Evolutionary conservation across 2,113 vertebrate species (phyloP), one percentile per base, ranked within the genome.

Genomic region (Suncus etruscus): DNA sequence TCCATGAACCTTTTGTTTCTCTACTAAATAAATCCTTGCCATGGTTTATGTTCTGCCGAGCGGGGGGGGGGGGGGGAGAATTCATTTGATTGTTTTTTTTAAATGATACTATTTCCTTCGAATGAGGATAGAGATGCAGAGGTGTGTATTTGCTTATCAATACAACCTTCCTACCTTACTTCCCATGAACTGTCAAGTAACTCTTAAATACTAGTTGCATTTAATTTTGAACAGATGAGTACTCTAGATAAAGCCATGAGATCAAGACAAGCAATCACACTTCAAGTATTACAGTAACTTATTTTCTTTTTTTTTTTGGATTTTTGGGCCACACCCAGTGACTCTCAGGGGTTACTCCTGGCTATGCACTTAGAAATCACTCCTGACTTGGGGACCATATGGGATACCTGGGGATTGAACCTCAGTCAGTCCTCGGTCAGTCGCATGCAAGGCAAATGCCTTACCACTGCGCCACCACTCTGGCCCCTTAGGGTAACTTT

Each of bases 201-300:
- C 1, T 61, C 25, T 63, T 63, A 77, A 73, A 48, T 11, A 78
- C 32, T 70, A 18, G 25, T 47, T 79, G 82, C 25, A 51, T n/a
- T 89, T 70, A 68, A 76, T 76, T 77, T 69, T 86, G 45, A 75
- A 76, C 69, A 80, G 22, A 90, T 68, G 25, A 90, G 48, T 24
- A 50, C 32, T 39, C 15, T 54, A 81, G 87, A 63, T 78, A 24
- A 83, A 92, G 66, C 31, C 47, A 68, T 18, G 8, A 75, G 12
- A 25, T 77, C 54, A 83, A 88, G 76, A 76, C 10, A 61, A 79
- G 68, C 48, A 58, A 24, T 48, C 32, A 78, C 18, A 92, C 20
- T 31, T 11, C 14, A 70, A 47, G 14, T 51, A 89, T 39, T 27
- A 65, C 7, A 15, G 66, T 70, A 66, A 54, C 7, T 83, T 83